Conservation (phyloP, 2,888 invertebrate species). For the Melieria omissa region DNA sequence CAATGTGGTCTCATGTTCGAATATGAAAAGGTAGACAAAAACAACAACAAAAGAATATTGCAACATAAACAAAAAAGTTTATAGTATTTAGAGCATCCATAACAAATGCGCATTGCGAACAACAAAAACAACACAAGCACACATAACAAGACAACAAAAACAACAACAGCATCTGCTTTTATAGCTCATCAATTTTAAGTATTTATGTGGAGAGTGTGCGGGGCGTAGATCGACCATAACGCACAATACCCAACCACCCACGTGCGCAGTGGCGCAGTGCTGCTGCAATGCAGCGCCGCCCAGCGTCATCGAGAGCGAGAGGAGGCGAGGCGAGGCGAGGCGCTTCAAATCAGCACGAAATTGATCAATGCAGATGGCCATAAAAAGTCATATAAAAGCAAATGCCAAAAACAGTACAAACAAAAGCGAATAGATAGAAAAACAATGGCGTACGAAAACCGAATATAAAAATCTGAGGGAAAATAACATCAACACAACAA, state of each 20-base stretch:
- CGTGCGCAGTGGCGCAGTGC: not conserved
- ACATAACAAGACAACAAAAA: conserved; percentile 7
- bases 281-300: too few species aligned
- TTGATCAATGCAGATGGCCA: conserved; percentile 60
- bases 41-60: not conserved
- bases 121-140: not conserved
- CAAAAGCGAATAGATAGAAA: conserved; percentile 34
- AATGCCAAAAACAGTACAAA: conserved; percentile 48
- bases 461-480: conserved; percentile 6
- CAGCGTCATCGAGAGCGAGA: not conserved
- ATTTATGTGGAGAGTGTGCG: not conserved
- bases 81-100: not conserved
- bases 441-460: conserved; percentile 11
- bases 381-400: conserved; percentile 58
- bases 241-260: not conserved
- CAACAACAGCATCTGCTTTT: conserved; percentile 51
- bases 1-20: not conserved
- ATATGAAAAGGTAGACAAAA: not conserved
- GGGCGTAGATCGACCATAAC: too few species aligned
- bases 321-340: not conserved
- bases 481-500: conserved; percentile 15
- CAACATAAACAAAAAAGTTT: not conserved
- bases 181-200: conserved; percentile 56
- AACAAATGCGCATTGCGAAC: too few species aligned
- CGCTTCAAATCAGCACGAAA: conserved; percentile 54